Evolutionary conservation across 2,113 vertebrate species (phyloP).

Genomic region (Phyllopteryx taeniolatus): DNA sequence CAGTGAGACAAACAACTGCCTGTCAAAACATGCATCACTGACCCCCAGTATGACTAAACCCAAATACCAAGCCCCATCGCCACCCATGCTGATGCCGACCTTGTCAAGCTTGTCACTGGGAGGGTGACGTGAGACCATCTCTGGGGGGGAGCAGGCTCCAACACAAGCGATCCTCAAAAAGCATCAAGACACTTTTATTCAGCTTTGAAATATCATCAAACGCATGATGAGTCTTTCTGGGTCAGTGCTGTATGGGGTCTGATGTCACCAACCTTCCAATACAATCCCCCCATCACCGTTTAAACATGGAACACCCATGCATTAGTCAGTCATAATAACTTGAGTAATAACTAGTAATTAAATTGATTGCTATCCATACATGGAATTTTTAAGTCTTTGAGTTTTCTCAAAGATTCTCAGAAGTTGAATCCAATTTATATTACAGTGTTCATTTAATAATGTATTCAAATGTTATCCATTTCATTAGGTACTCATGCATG

Average conservation of each 20-base stretch:
- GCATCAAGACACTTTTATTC: constrained; percentile 31
- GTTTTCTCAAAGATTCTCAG: background rate
- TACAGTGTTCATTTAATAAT: too few species aligned
- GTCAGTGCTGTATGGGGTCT: constrained; percentile 26
- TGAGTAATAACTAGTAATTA: constrained; percentile 8
- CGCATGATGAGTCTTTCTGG: constrained; percentile 39
- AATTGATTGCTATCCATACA: constrained; percentile 12
- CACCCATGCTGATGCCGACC: constrained; percentile 26
- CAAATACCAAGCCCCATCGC: background rate
- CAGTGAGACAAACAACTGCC: constrained; percentile 13
- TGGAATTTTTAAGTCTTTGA: background rate
- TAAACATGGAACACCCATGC: constrained; percentile 12
- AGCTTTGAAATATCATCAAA: constrained; percentile 50
- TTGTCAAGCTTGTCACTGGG: constrained; percentile 15
- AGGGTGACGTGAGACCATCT: constrained; percentile 15
- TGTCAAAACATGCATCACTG: constrained; percentile 44
- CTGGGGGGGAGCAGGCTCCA: background rate
- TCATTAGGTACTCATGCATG: background rate
- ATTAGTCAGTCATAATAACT: constrained; percentile 8
- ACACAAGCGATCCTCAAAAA: constrained; percentile 12
- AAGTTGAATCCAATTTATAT: background rate
- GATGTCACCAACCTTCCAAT: constrained; percentile 27
- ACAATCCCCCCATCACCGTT: constrained; percentile 2
- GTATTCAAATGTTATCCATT: background rate
- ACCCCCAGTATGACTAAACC: constrained; percentile 9